Percentiles rank a stretch among this genome's conserved stretches.
These are phyloP conservation scores for Nettapus auritus DNA, from an alignment of 2,113 vertebrate species.

Conservation along the genomic window DNA sequence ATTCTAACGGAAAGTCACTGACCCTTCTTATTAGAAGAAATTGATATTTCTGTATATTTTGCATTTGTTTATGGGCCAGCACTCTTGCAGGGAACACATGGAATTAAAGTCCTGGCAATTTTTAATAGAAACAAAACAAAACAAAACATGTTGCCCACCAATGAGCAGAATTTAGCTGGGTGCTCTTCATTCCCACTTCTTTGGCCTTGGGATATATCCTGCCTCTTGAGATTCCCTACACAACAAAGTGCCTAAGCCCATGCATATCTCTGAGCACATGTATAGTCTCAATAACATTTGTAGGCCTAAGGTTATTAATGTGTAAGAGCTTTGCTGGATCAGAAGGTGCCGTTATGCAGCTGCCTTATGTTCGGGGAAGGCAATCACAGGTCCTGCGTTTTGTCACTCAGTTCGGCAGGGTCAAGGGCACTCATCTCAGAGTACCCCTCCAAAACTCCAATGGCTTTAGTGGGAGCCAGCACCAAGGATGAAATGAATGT, in stretches of 20 bases:
- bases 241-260: neutral
- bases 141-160: neutral
- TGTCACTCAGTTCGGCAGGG: neutral
- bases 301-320: neutral
- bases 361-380: neutral
- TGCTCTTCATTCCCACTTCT: neutral
- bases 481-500: neutral
- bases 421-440: neutral
- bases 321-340: neutral
- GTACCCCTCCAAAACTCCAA: neutral
- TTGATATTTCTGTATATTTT: constrained; percentile 56
- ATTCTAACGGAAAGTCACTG: constrained; percentile 9
- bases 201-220: neutral
- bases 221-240: neutral
- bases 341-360: neutral
- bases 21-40: constrained; percentile 35
- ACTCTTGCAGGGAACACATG: neutral
- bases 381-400: neutral
- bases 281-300: neutral
- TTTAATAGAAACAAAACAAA: neutral
- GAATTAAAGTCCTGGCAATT: constrained; percentile 9
- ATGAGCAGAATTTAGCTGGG: neutral
- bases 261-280: neutral
- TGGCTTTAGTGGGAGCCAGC: neutral
- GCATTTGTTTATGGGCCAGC: constrained; percentile 41